Conservation (phyloP, 2,113 vertebrate genomes). For the Ophiodon elongatus region DNA sequence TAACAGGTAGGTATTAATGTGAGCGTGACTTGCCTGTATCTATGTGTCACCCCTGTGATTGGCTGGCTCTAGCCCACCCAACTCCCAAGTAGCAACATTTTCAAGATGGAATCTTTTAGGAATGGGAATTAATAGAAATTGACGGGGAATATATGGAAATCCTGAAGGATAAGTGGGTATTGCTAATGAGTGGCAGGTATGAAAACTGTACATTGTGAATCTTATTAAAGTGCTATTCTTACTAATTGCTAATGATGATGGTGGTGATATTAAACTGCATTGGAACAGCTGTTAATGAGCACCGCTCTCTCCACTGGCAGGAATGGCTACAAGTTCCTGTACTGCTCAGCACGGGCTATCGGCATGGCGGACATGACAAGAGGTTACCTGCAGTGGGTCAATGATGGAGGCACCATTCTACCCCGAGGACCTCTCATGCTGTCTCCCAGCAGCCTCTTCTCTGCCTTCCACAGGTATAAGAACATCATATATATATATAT, state of each 20-base stretch:
- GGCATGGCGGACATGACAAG: constrained; percentile 99
- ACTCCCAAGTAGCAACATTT: neutral
- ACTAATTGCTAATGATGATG: constrained; percentile 36
- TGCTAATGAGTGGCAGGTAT: neutral
- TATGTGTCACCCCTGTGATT: neutral
- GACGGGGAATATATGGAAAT: neutral
- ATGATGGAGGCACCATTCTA: constrained; percentile 95
- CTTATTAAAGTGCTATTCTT: constrained; percentile 49
- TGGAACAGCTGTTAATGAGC: constrained; percentile 26
- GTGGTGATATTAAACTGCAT: constrained; percentile 16
- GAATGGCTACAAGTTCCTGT: constrained; percentile 99
- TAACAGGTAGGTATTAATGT: neutral
- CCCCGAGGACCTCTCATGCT: constrained; percentile 96
- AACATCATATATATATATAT: no score
- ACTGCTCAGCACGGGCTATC: constrained; percentile 97
- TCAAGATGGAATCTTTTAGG: neutral
- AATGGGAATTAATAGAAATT: neutral
- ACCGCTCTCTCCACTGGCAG: constrained; percentile 73
- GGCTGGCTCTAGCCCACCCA: neutral
- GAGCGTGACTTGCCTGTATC: neutral
- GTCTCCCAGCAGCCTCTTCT: constrained; percentile 98
- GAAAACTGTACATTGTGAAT: constrained; percentile 26
- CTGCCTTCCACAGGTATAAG: constrained; percentile 95
- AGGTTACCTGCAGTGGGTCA: constrained; percentile 98
- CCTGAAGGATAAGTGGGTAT: neutral